A percentile compares a stretch with the other conserved stretches of the same genome.
phyloP scores from a whole-genome alignment of 1,140 invertebrate species.

The Chionoecetes opilio region DNA sequence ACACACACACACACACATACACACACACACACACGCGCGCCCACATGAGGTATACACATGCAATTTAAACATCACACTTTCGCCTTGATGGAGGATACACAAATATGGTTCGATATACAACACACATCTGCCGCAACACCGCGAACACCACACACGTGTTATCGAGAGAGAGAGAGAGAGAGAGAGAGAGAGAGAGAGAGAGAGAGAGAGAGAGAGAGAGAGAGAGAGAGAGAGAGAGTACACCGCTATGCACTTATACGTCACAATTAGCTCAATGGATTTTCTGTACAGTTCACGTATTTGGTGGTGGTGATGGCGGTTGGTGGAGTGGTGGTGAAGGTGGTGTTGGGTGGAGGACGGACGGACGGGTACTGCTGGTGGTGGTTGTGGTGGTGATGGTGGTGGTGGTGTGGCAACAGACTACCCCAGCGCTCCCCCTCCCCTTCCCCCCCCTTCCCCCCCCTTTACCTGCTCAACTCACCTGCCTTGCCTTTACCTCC shows the following conservation, averaged over 20 bases:
- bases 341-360: not conserved
- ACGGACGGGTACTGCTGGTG: not conserved
- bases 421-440: not conserved
- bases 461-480: not conserved
- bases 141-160: not conserved
- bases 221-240: too few species aligned
- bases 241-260: not conserved
- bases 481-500: not conserved
- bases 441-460: not conserved
- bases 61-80: too few species aligned
- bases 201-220: conserved; percentile 17
- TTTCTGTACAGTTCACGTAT: not conserved
- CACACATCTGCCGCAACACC: not conserved
- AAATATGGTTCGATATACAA: not conserved
- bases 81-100: not conserved
- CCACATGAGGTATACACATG: too few species aligned
- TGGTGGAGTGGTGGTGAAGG: not conserved
- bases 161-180: not conserved
- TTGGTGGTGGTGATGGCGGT: not conserved
- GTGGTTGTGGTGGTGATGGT: not conserved
- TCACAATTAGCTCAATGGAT: not conserved
- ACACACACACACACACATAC: not conserved
- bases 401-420: not conserved
- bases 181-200: not conserved
- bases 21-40: not conserved